Base-by-base conservation (phyloP, 2,888 invertebrate genomes). In the Schizotus pectinicornis region DNA sequence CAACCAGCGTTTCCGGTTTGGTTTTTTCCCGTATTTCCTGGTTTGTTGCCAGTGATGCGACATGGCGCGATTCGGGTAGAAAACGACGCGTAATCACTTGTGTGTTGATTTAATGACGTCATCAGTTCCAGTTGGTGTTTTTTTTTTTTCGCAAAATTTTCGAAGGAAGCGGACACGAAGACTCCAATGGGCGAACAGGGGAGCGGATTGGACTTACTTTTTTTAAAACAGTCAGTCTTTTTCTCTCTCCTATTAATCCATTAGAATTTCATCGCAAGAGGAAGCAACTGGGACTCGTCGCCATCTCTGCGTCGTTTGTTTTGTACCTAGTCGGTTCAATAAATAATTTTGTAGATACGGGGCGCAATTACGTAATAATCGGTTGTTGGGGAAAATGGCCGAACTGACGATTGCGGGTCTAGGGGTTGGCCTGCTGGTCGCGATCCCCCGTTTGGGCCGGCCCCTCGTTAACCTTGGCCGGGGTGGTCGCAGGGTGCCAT, bases 221-320 rank as follows among this genome's bases (percentile, higher is more conserved):
- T 64, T 67, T 68, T 55, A 7, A 56, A 72, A 64, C 65, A 73
- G 75, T 75, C 75, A 75, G 75, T 75, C 75, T 75, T 75, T 75
- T 75, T 75, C 75, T 75, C 75, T 75, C 75, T 75, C 75, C 75
- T 75, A 74, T 75, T 67, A 72, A 70, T 72, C 75, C 73, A 72
- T 73, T 72, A 47, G 56, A 53, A 38, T 48, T 56, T 32, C 56
- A 53, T 33, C 58, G 6, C 41, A 39, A 47, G 50, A 42, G 14
- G 49, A 38, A 32, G 13, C 33, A n/a, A n/a, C n/a, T 13, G 22
- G 9, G 22, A 31, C 8, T 7, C 6, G 11, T 6, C 48, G 6
- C 13, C 22, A 7, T 12, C 9, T 22, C 22, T 22, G 22, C n/a
- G n/a, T 22, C 22, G 5, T 22, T 22, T 22, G 5, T 22, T 2